These are phyloP conservation scores for Gastrophysa polygoni DNA, from an alignment of 2,888 invertebrate genomes.

Conservation along the genomic window DNA sequence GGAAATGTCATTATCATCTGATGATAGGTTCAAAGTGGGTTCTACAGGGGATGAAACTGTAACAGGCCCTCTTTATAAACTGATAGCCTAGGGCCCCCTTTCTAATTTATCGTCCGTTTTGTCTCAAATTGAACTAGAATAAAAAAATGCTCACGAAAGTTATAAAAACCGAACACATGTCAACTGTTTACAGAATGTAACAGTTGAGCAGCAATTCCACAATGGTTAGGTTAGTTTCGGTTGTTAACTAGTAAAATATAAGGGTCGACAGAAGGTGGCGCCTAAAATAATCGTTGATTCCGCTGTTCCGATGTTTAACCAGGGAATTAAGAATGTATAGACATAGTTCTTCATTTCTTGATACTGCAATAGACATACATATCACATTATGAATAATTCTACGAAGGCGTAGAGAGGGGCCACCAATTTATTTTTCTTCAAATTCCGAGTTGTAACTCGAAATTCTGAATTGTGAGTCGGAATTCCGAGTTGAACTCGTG, in stretches of 20 bases:
- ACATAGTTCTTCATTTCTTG: no score
- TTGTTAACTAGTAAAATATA: not conserved
- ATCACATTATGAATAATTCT: no score
- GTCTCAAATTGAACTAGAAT: conserved; percentile 26
- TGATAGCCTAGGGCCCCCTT: conserved; percentile 7
- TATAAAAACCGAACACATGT: conserved; percentile 26
- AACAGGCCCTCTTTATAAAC: not conserved
- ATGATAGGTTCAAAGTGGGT: not conserved
- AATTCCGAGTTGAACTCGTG: no score
- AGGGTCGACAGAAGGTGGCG: not conserved
- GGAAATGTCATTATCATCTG: not conserved
- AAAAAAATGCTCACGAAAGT: conserved; percentile 22
- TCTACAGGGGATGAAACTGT: not conserved
- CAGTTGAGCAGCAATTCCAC: conserved; percentile 33
- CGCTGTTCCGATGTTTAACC: not conserved
- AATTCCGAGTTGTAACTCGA: no score
- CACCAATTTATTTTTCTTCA: no score
- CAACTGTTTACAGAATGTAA: conserved; percentile 20
- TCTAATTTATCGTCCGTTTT: conserved; percentile 10
- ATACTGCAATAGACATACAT: no score
- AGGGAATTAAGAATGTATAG: no score
- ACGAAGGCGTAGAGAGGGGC: no score
- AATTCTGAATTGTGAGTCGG: no score
- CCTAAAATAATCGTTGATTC: not conserved
- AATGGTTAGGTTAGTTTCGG: conserved; percentile 22